A percentile compares a stretch with the other conserved stretches of the same genome.
These are phyloP conservation scores for Ganaspis sp. DNA, from an alignment of 1,140 invertebrate genomes.

Conservation along the genomic window DNA sequence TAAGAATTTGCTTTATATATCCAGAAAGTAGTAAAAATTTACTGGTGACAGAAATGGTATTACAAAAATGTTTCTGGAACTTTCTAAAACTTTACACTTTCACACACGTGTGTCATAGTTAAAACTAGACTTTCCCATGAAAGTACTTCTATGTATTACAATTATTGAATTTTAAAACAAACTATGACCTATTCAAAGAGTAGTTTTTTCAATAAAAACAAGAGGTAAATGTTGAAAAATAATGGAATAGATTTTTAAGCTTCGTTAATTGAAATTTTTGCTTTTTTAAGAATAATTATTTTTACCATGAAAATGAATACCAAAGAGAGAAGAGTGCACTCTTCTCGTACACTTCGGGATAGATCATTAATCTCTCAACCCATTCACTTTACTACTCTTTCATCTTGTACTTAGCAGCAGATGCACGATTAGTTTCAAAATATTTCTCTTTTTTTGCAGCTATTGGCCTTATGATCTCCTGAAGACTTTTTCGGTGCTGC, in stretches of 20 bases:
- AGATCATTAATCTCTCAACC: slow-evolving; percentile 8
- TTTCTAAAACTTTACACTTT: too few relatives aligned
- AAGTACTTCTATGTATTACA: too few relatives aligned
- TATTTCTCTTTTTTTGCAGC: slow-evolving; percentile 54
- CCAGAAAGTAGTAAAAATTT: too few relatives aligned
- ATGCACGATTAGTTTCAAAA: background rate
- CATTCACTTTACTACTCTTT: slow-evolving; percentile 9
- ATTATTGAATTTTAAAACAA: too few relatives aligned
- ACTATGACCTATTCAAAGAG: too few relatives aligned
- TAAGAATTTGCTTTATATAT: too few relatives aligned
- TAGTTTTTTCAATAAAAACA: too few relatives aligned
- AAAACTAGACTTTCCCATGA: too few relatives aligned
- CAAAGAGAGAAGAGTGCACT: background rate
- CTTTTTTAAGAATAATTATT: background rate
- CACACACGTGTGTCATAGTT: too few relatives aligned
- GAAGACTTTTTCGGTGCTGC: slow-evolving; percentile 59
- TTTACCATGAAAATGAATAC: background rate
- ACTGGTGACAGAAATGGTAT: too few relatives aligned
- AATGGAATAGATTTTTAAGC: background rate
- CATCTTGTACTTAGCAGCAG: background rate
- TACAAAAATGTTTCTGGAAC: too few relatives aligned
- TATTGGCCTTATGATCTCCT: slow-evolving; percentile 64
- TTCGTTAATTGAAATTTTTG: background rate
- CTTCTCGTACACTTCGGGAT: background rate
- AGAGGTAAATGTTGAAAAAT: too few relatives aligned